Percentiles rank a stretch among this genome's conserved stretches.
Conservation (phyloP, 2,113 vertebrate genomes). For the Promerops cafer region DNA sequence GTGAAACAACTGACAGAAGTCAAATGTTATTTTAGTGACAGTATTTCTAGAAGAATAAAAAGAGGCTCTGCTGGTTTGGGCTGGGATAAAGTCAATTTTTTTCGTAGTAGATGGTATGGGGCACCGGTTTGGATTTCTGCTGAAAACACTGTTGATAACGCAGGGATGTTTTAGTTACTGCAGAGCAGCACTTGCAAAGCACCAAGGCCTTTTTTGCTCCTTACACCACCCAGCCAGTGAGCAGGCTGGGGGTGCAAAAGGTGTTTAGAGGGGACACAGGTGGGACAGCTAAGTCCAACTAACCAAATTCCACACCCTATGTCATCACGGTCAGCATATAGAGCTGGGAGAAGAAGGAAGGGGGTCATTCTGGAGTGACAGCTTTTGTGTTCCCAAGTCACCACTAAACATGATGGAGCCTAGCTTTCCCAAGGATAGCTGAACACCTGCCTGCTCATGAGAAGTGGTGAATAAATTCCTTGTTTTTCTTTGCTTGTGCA, state of each 20-base stretch:
- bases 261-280: neutral
- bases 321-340: neutral
- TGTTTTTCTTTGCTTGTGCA: neutral
- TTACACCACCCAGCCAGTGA: neutral
- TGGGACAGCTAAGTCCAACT: neutral
- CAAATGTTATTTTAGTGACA: neutral
- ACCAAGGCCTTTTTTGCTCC: neutral
- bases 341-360: neutral
- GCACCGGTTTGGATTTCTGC: neutral
- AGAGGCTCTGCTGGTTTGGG: neutral
- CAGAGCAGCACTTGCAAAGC: neutral
- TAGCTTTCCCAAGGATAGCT: neutral
- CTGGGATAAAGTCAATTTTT: neutral
- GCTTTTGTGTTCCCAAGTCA: rapidly evolving
- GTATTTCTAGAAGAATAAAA: neutral
- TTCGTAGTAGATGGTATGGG: neutral
- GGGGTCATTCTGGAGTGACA: neutral
- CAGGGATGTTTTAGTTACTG: neutral
- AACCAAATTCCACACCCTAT: neutral
- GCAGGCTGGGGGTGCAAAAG: neutral
- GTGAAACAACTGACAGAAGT: neutral
- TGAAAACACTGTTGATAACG: neutral
- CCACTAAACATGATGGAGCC: neutral
- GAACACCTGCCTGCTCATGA: neutral
- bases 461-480: neutral